Evolutionary conservation across 2,113 vertebrate genomes (phyloP).

Genomic region (Bothrops jararaca): DNA sequence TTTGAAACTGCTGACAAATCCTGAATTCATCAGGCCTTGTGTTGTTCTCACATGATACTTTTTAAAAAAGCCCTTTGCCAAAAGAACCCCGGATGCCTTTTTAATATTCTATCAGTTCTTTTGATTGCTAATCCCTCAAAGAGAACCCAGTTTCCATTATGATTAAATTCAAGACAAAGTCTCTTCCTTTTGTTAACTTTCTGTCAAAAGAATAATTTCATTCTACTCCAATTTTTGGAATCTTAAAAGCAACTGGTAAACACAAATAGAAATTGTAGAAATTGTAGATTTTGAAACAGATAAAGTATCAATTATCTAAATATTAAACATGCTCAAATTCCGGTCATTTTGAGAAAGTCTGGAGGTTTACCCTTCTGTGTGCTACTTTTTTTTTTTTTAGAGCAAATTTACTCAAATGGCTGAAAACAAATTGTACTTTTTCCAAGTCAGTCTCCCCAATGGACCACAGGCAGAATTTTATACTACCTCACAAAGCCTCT

Average conservation of each 20-base stretch:
- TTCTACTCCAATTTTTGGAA: conserved; percentile 44
- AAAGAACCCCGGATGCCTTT: conserved; percentile 51
- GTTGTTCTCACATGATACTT: conserved; percentile 37
- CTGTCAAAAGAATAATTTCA: conserved; percentile 36
- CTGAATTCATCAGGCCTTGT: conserved; percentile 23
- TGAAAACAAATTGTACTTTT: background rate
- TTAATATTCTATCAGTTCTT: conserved; percentile 63
- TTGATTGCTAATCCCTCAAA: conserved; percentile 48
- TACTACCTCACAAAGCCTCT: background rate
- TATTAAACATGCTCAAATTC: background rate
- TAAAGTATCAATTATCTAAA: background rate
- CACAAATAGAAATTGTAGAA: background rate
- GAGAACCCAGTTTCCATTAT: conserved; percentile 52
- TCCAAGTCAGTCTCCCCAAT: background rate
- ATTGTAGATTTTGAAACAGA: background rate
- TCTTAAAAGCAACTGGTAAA: background rate
- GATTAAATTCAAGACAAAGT: conserved; percentile 38
- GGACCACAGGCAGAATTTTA: background rate
- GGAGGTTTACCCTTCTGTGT: background rate
- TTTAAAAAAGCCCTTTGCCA: conserved; percentile 51
- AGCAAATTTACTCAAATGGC: background rate
- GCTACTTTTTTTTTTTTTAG: background rate
- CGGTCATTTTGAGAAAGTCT: background rate
- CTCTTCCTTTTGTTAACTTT: conserved; percentile 36
- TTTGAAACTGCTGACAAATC: conserved; percentile 33